Percentiles rank a stretch among this genome's conserved stretches.
phyloP scores from a whole-genome alignment of 2,888 invertebrate genomes.

The Drosophila gaucha region DNA sequence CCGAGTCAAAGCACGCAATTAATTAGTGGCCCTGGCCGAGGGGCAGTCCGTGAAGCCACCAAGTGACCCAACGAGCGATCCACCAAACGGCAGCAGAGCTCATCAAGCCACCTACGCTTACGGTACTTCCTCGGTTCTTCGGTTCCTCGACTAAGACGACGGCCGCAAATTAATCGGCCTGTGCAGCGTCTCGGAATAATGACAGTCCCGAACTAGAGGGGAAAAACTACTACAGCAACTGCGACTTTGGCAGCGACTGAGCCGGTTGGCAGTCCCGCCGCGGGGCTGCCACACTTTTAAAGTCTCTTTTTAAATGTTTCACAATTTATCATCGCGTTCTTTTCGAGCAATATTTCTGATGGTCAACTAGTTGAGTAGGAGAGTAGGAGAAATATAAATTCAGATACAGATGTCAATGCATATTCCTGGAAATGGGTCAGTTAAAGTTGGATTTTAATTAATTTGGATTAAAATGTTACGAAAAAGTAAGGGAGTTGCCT shows the following conservation, averaged over 20 bases:
- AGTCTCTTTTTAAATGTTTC: constrained; percentile 67
- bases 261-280: constrained; percentile 35
- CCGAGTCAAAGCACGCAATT: constrained; percentile 64
- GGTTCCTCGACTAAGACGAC: constrained; percentile 38
- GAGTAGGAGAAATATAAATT: neutral
- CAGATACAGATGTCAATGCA: constrained; percentile 61
- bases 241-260: constrained; percentile 10
- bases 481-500: constrained; percentile 48
- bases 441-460: constrained; percentile 61
- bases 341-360: constrained; percentile 42
- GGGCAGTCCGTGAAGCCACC: constrained; percentile 31
- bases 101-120: constrained; percentile 78
- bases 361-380: constrained; percentile 36
- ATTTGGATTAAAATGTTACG: constrained; percentile 74
- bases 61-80: constrained; percentile 46
- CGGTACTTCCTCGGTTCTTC: constrained; percentile 62
- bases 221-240: neutral
- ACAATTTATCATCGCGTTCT: constrained; percentile 62
- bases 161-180: constrained; percentile 70
- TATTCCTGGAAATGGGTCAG: constrained; percentile 54
- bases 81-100: constrained; percentile 58
- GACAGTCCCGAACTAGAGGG: constrained; percentile 29
- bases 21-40: constrained; percentile 61
- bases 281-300: constrained; percentile 70
- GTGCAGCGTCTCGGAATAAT: constrained; percentile 52